Conservation (phyloP, 2,888 invertebrate species). For the Ormyrus thymus region DNA sequence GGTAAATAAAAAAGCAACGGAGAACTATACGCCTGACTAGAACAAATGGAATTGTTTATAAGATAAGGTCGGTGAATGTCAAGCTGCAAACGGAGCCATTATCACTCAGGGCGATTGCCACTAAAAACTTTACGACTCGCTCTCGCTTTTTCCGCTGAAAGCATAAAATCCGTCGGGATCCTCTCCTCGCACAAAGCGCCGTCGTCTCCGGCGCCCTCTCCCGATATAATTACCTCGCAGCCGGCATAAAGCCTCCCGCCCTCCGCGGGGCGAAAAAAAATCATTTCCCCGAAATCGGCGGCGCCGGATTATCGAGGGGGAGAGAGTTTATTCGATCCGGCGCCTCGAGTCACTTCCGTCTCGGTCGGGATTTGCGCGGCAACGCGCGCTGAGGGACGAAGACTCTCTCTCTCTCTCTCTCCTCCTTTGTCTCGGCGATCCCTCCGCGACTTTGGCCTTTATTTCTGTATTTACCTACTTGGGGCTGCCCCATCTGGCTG, state of each 20-base stretch:
- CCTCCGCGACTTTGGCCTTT: not conserved
- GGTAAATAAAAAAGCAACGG: too few relatives aligned
- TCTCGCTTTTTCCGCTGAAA: conserved; percentile 11
- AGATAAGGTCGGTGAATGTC: not conserved
- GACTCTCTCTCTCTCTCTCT: conserved; percentile 5
- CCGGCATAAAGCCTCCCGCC: not conserved
- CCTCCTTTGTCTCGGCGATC: not conserved
- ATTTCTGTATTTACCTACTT: conserved; percentile 19
- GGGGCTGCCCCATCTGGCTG: conserved; percentile 40
- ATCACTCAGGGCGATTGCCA: conserved; percentile 30
- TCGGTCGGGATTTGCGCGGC: not conserved
- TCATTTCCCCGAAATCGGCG: conserved; percentile 18
- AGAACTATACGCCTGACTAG: too few relatives aligned
- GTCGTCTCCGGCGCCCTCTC: not conserved
- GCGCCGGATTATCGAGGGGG: conserved; percentile 12
- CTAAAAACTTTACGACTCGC: conserved; percentile 26
- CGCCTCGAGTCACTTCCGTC: not conserved
- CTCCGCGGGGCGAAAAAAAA: conserved; percentile 6
- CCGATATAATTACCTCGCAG: not conserved
- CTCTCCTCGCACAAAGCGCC: not conserved
- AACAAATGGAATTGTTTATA: too few relatives aligned
- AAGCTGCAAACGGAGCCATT: conserved; percentile 27
- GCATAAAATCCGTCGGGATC: conserved; percentile 18
- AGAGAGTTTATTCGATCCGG: conserved; percentile 6
- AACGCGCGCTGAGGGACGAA: not conserved